These are phyloP conservation scores for Amphibalanus amphitrite DNA, from an alignment of 1,140 invertebrate species.

Conservation along the genomic window DNA sequence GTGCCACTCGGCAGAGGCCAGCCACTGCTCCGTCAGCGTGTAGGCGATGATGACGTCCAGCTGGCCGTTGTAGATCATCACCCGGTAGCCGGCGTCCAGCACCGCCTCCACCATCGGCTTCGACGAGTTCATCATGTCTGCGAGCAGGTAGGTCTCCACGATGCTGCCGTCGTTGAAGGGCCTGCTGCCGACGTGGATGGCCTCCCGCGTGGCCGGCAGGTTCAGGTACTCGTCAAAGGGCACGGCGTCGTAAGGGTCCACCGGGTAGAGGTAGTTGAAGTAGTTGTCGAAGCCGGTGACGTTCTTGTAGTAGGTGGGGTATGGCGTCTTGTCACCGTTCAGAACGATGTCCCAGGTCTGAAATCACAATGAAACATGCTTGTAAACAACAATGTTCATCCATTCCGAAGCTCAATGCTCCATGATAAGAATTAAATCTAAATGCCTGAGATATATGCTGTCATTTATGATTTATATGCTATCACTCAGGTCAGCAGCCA, in stretches of 20 bases:
- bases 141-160: slow-evolving; percentile 47
- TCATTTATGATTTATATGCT: too few species aligned
- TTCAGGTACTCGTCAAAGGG: slow-evolving; percentile 23
- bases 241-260: slow-evolving; percentile 26
- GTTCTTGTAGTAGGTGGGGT: slow-evolving; percentile 51
- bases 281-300: slow-evolving; percentile 57
- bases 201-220: slow-evolving; percentile 36
- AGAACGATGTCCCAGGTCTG: slow-evolving; percentile 46
- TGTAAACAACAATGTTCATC: too few species aligned
- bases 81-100: slow-evolving; percentile 27
- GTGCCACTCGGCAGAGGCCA: slow-evolving; percentile 44
- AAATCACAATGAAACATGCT: background rate
- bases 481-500: too few species aligned
- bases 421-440: too few species aligned
- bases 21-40: slow-evolving; percentile 51
- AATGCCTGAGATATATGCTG: slow-evolving; percentile 14
- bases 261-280: slow-evolving; percentile 53
- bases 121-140: slow-evolving; percentile 67
- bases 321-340: slow-evolving; percentile 43
- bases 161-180: slow-evolving; percentile 37
- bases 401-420: too few species aligned
- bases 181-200: slow-evolving; percentile 64
- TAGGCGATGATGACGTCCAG: slow-evolving; percentile 70
- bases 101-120: slow-evolving; percentile 53
- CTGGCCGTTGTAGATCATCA: slow-evolving; percentile 59